Conservation (phyloP, 1,140 invertebrate genomes). For the Drosophila sp. region DNA sequence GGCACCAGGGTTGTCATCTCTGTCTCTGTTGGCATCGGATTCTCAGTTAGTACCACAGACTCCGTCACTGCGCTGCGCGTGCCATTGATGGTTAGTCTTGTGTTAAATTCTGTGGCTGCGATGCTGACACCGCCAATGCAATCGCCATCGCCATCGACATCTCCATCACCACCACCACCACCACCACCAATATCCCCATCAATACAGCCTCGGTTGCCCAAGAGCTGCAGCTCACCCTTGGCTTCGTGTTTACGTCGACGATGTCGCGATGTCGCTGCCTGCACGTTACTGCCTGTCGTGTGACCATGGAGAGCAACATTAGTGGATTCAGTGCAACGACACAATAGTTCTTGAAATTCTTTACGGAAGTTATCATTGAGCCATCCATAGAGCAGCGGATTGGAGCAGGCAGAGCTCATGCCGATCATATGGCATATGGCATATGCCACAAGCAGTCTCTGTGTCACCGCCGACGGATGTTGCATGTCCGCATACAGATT, state of each 20-base stretch:
- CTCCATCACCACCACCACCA: constrained; percentile 51
- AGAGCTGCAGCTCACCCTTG: constrained; percentile 86
- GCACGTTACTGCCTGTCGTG: constrained; percentile 84
- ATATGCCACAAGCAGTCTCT: constrained; percentile 87
- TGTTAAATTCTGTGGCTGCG: constrained; percentile 60
- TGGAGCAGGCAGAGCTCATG: constrained; percentile 89
- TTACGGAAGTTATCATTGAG: constrained; percentile 99
- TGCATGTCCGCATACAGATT: constrained; percentile 91
- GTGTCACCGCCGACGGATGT: constrained; percentile 85
- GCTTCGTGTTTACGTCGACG: constrained; percentile 86
- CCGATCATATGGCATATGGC: constrained; percentile 94
- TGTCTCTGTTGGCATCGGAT: constrained; percentile 73
- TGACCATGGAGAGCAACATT: constrained; percentile 85
- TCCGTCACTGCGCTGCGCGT: constrained; percentile 72
- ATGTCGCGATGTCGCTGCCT: constrained; percentile 75
- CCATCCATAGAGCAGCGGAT: constrained; percentile 98
- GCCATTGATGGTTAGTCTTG: constrained; percentile 54
- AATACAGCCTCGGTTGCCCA: constrained; percentile 55
- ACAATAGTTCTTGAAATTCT: constrained; percentile 95
- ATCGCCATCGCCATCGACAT: constrained; percentile 14
- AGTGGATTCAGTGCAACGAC: constrained; percentile 86
- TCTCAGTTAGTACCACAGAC: constrained; percentile 78
- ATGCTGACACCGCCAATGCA: constrained; percentile 49
- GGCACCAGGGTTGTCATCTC: constrained; percentile 78
- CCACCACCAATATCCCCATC: constrained; percentile 19